These are phyloP conservation scores for Saguinus imperator DNA, from an alignment of 2,113 vertebrate species.

Conservation along the genomic window DNA sequence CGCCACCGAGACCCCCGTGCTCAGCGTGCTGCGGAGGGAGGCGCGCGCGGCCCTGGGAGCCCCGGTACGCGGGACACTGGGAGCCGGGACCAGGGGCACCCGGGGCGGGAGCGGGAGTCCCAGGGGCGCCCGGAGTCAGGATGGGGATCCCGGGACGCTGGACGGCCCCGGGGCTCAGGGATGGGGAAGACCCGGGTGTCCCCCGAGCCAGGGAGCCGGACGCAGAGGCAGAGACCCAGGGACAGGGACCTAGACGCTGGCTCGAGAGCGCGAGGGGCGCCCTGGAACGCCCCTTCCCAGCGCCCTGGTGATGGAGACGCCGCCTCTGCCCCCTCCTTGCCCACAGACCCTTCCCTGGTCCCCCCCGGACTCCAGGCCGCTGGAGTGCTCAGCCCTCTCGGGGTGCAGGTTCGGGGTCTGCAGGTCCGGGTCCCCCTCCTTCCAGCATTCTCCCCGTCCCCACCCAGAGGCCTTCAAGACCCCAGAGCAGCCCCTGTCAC, in stretches of 20 bases:
- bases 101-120: fast-evolving
- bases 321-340: neutral
- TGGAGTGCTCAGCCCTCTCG: neutral
- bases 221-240: neutral
- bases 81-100: neutral
- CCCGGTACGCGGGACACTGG: conserved; percentile 84
- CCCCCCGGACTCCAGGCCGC: too few relatives aligned
- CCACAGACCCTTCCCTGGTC: fast-evolving
- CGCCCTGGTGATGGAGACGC: neutral
- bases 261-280: neutral
- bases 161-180: neutral
- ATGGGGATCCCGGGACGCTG: neutral
- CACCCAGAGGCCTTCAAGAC: neutral
- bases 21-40: conserved; percentile 89
- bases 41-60: conserved; percentile 86
- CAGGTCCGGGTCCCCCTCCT: fast-evolving
- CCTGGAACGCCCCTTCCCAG: too few relatives aligned
- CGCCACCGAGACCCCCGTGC: conserved; percentile 89
- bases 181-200: neutral
- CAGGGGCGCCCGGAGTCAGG: neutral
- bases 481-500: too few relatives aligned
- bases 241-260: neutral
- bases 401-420: neutral
- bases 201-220: neutral
- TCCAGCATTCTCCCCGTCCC: too few relatives aligned